Conservation (phyloP, 2,113 vertebrate genomes). For the Pangasianodon hypophthalmus region DNA sequence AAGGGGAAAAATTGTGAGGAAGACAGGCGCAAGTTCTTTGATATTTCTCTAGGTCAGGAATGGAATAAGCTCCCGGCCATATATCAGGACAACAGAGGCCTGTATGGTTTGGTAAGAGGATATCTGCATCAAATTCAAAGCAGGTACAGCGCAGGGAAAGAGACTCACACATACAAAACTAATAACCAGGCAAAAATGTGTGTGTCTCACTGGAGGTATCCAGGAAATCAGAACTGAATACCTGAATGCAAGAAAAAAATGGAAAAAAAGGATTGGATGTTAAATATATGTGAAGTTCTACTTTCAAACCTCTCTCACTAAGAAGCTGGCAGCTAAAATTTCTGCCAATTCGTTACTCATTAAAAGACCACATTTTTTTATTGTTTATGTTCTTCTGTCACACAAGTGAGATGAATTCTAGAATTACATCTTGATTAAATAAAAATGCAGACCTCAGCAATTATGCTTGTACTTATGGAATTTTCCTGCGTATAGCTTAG, state of each 20-base stretch:
- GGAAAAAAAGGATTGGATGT: constrained; percentile 46
- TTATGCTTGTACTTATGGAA: constrained; percentile 3
- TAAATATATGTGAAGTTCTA: constrained; percentile 38
- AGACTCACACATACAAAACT: constrained; percentile 53
- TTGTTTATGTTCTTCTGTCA: neutral
- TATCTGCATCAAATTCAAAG: constrained; percentile 66
- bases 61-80: constrained; percentile 48
- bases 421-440: constrained; percentile 33
- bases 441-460: neutral
- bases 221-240: constrained; percentile 60
- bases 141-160: constrained; percentile 57
- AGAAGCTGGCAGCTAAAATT: constrained; percentile 3
- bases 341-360: constrained; percentile 34
- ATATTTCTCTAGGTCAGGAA: constrained; percentile 56
- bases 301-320: constrained; percentile 33
- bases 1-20: neutral
- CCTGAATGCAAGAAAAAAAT: constrained; percentile 50
- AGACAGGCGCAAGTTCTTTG: constrained; percentile 60
- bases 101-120: constrained; percentile 62
- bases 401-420: constrained; percentile 23
- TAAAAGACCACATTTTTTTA: constrained; percentile 20
- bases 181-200: constrained; percentile 56
- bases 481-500: constrained; percentile 13
- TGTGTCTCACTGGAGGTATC: constrained; percentile 44
- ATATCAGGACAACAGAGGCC: constrained; percentile 47